Percentiles rank a stretch among this genome's conserved stretches.
phyloP scores from a whole-genome alignment of 2,113 vertebrate species.

The Caranx ignobilis region DNA sequence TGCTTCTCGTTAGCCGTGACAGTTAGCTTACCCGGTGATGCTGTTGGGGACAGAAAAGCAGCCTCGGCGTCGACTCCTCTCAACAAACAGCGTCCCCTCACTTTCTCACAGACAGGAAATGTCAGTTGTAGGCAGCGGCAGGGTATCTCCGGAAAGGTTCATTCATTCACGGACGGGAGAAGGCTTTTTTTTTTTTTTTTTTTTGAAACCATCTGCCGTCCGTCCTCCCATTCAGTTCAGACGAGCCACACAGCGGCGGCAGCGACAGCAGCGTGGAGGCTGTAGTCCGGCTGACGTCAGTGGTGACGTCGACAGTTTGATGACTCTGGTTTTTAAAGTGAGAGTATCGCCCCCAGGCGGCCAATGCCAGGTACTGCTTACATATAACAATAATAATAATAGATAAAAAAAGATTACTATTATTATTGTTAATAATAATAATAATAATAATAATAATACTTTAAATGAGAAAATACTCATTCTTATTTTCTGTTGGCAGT shows the following conservation, averaged over 20 bases:
- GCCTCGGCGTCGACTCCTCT: constrained; percentile 45
- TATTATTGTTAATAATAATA: no score
- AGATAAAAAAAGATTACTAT: no score
- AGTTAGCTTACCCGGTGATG: constrained; percentile 72
- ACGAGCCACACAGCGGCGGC: not conserved
- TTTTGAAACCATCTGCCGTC: not conserved
- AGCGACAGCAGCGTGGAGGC: constrained; percentile 28
- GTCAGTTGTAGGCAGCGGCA: not conserved
- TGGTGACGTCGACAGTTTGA: constrained; percentile 37
- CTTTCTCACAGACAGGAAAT: not conserved
- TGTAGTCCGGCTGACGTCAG: not conserved
- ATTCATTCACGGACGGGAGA: not conserved
- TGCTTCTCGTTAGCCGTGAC: constrained; percentile 30
- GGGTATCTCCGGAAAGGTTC: not conserved
- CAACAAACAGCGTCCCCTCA: not conserved
- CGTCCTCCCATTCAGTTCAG: constrained; percentile 27
- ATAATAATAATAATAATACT: no score
- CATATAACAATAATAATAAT: no score
- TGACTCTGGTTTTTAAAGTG: no score
- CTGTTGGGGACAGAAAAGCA: constrained; percentile 14
- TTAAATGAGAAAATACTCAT: no score
- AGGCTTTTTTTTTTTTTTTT: not conserved
- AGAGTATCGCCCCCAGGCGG: no score
- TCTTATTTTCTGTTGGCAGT: no score
- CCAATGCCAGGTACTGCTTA: no score